Percentiles rank a stretch among this genome's conserved stretches.
Conservation (phyloP, 2,113 vertebrate species). For the Nicator chloris region DNA sequence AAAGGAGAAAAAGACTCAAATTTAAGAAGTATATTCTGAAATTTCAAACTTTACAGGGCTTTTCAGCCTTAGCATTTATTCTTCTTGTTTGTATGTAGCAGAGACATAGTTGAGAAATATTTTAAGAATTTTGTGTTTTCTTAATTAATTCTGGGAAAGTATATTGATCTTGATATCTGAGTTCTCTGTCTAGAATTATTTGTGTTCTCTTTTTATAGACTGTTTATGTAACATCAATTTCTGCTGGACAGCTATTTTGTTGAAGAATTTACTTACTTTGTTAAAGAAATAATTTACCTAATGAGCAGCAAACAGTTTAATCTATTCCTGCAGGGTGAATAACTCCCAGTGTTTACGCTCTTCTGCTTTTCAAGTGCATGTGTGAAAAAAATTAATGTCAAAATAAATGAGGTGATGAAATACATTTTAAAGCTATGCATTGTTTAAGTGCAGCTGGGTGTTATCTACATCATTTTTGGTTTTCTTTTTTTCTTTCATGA, state of each 20-base stretch:
- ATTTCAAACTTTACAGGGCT: neutral
- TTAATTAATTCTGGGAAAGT: neutral
- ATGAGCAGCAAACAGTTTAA: neutral
- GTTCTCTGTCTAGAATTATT: neutral
- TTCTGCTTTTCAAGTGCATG: neutral
- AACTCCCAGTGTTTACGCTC: neutral
- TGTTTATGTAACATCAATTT: neutral
- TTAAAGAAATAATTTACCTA: neutral
- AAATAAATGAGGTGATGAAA: neutral
- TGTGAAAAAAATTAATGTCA: neutral
- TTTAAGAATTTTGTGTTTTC: neutral
- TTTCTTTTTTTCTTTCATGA: neutral
- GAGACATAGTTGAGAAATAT: neutral
- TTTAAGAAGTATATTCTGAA: neutral
- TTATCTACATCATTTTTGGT: neutral
- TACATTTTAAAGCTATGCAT: neutral
- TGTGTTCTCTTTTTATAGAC: neutral
- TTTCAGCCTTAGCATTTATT: neutral
- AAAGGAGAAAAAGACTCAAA: neutral
- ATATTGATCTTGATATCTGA: neutral
- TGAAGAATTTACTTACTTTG: neutral
- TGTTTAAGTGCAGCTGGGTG: neutral
- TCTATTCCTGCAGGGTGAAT: neutral
- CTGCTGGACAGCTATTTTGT: neutral
- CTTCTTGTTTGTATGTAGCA: neutral